A percentile compares a stretch with the other conserved stretches of the same genome.
Evolutionary conservation across 37 sponge, comb jelly and placozoan species (phyloP).

Genomic region (Bolinopsis microptera): DNA sequence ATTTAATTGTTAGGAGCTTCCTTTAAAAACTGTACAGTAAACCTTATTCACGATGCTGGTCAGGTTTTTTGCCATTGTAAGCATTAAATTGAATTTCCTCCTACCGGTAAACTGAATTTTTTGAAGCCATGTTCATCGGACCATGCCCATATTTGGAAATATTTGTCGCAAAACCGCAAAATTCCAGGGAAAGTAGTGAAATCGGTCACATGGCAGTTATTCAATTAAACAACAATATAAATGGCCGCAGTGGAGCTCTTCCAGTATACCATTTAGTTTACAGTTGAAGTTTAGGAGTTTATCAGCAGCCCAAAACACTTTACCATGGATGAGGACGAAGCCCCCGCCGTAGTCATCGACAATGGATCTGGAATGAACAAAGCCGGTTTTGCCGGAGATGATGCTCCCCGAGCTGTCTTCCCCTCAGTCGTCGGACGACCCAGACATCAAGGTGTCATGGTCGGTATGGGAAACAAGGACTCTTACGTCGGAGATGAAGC

Average conservation of each 20-base stretch:
- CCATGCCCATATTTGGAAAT: background rate
- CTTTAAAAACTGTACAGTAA: background rate
- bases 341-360: conserved; percentile 74
- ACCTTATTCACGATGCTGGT: background rate
- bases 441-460: conserved; percentile 77
- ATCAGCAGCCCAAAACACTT: background rate
- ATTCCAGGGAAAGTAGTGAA: background rate
- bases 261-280: background rate
- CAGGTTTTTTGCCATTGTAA: background rate
- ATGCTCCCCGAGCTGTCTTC: conserved; percentile 77
- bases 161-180: background rate
- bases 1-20: background rate
- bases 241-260: background rate
- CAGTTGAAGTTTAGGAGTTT: background rate
- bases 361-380: conserved; percentile 79
- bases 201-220: background rate
- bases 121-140: background rate
- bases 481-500: conserved; percentile 79
- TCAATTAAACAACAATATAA: background rate
- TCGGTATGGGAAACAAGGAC: conserved; percentile 78
- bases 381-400: conserved; percentile 79
- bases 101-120: background rate
- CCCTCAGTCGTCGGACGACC: conserved; percentile 76
- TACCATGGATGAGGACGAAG: conserved; percentile 72
- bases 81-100: background rate